Percentiles rank a stretch among this genome's conserved stretches.
These are phyloP conservation scores for Peromyscus leucopus DNA, from an alignment of 2,113 vertebrate genomes.

Conservation along the genomic window DNA sequence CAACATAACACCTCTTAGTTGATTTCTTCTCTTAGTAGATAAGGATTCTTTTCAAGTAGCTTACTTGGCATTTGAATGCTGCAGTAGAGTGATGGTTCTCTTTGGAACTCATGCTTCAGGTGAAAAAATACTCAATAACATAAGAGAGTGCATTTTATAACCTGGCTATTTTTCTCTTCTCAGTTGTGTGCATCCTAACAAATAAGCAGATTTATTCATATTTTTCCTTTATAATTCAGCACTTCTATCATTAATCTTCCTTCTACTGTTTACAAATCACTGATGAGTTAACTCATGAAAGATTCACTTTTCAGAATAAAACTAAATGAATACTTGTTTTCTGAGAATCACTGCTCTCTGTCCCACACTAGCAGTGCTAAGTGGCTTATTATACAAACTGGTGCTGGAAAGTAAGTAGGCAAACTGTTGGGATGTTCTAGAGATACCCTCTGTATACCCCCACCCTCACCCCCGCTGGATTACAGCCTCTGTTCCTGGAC, in stretches of 20 bases:
- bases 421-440: conserved; percentile 62
- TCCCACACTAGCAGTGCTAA: conserved; percentile 59
- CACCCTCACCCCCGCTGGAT: neutral
- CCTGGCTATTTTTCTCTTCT: conserved; percentile 60
- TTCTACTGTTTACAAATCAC: conserved; percentile 67
- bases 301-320: conserved; percentile 71
- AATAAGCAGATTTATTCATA: conserved; percentile 59
- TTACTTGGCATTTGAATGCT: conserved; percentile 54
- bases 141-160: conserved; percentile 62
- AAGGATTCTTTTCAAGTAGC: conserved; percentile 60
- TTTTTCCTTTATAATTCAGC: conserved; percentile 64
- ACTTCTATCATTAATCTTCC: conserved; percentile 61
- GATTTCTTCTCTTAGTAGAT: conserved; percentile 65
- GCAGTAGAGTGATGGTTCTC: conserved; percentile 40
- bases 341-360: conserved; percentile 65
- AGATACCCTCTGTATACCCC: conserved; percentile 25
- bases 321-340: conserved; percentile 61
- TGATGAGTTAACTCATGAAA: conserved; percentile 63
- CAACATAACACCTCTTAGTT: conserved; percentile 61
- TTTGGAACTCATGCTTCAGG: conserved; percentile 63
- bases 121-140: conserved; percentile 45
- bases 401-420: conserved; percentile 76
- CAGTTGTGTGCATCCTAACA: conserved; percentile 25
- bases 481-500: conserved; percentile 14
- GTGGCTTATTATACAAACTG: conserved; percentile 78